Percentiles rank a stretch among this genome's conserved stretches.
These are phyloP conservation scores for Zenarchopterus dispar DNA, from an alignment of 2,797 vertebrate genomes.

Conservation along the genomic window DNA sequence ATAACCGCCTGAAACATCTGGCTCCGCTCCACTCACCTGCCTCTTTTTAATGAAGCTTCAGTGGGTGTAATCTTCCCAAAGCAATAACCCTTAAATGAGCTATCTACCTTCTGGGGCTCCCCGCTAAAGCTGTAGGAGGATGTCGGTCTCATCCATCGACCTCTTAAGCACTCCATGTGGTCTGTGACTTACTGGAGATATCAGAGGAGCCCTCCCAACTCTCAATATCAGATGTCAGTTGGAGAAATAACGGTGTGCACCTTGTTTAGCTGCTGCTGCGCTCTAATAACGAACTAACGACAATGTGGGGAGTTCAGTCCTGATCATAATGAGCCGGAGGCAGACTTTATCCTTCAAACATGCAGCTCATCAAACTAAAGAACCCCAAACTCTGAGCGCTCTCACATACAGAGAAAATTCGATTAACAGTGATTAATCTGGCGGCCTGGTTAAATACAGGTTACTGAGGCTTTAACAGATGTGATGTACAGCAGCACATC, in stretches of 20 bases:
- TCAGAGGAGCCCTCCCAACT: constrained; percentile 34
- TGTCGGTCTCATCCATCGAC: constrained; percentile 45
- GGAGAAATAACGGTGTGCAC: constrained; percentile 44
- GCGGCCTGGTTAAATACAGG: constrained; percentile 40
- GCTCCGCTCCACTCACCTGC: background rate
- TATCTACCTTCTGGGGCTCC: constrained; percentile 43
- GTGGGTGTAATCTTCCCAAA: constrained; percentile 44
- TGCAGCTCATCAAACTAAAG: constrained; percentile 47
- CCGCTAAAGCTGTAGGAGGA: constrained; percentile 2
- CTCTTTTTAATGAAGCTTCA: constrained; percentile 48
- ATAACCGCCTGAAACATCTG: background rate
- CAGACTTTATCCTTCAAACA: constrained; percentile 18
- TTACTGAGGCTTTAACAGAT: constrained; percentile 66
- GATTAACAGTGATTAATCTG: constrained; percentile 75
- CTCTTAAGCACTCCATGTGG: constrained; percentile 27
- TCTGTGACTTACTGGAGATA: constrained; percentile 28
- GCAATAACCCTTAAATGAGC: constrained; percentile 55
- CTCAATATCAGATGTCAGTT: constrained; percentile 35
- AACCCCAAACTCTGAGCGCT: constrained; percentile 45
- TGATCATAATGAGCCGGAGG: constrained; percentile 39
- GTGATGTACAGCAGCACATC: constrained; percentile 45
- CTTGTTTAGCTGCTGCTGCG: constrained; percentile 45
- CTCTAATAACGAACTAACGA: constrained; percentile 49
- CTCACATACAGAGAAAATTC: constrained; percentile 65
- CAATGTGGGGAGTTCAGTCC: constrained; percentile 26